These are phyloP conservation scores for Perodicticus potto DNA, from an alignment of 2,797 vertebrate genomes.

Conservation along the genomic window DNA sequence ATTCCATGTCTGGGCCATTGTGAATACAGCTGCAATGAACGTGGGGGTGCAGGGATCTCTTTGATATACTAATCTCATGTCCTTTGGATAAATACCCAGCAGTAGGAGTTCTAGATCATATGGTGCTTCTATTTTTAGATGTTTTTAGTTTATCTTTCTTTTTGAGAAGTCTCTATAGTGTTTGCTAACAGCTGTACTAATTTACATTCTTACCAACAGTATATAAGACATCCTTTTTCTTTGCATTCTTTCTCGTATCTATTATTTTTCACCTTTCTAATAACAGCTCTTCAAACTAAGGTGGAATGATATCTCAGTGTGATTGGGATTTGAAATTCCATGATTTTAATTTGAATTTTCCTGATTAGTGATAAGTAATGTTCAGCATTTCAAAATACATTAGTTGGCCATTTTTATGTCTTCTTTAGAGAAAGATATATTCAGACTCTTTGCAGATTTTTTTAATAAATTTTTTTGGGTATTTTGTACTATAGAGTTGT, in stretches of 20 bases:
- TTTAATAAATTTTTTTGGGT: background rate
- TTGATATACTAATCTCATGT: background rate
- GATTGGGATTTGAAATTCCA: background rate
- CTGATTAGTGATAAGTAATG: background rate
- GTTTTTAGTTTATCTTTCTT: background rate
- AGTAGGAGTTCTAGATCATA: too few species aligned
- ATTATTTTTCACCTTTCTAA: background rate
- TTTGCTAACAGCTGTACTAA: background rate
- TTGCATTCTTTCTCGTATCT: background rate
- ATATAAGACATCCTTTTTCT: background rate
- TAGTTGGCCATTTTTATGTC: background rate
- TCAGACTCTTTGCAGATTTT: background rate
- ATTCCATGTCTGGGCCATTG: background rate
- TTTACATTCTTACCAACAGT: background rate
- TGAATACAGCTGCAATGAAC: background rate
- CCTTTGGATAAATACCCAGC: too few species aligned
- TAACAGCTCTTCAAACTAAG: background rate
- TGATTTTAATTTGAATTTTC: background rate
- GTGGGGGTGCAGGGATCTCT: background rate
- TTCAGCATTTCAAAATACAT: background rate
- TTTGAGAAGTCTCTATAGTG: background rate
- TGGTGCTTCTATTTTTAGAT: too few species aligned
- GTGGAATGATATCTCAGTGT: background rate
- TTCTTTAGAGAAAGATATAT: background rate
- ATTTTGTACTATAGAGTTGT: background rate